Evolutionary conservation across 2,797 vertebrate genomes (phyloP).

Genomic region (Phoebastria nigripes): DNA sequence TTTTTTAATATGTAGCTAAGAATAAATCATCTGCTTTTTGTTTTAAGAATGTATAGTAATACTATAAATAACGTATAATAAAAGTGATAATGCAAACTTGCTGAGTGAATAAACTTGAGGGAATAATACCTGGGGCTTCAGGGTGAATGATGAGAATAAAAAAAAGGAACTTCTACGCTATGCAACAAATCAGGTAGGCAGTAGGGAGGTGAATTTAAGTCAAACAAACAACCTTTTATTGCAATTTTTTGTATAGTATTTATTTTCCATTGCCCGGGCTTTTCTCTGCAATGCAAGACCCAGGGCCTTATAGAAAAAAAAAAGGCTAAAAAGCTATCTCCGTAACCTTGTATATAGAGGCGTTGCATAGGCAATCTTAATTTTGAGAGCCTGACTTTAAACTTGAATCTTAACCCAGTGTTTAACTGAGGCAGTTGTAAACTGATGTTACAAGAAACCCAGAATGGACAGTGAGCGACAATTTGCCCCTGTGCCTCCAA

Average conservation of each 20-base stretch:
- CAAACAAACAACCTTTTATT: background rate
- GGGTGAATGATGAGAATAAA: background rate
- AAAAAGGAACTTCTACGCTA: background rate
- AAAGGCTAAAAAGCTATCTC: background rate
- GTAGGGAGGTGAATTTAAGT: background rate
- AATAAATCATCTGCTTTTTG: background rate
- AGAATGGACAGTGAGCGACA: rapidly evolving
- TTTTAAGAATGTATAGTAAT: background rate
- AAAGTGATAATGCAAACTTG: background rate
- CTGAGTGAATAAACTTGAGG: background rate
- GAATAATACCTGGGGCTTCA: background rate
- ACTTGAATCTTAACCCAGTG: background rate
- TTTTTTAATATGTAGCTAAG: background rate
- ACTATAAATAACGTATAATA: background rate
- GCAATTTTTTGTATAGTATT: background rate
- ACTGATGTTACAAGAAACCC: background rate
- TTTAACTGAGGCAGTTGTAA: background rate
- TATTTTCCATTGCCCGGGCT: background rate
- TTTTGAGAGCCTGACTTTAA: background rate
- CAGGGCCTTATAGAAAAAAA: background rate
- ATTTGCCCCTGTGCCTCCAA: background rate
- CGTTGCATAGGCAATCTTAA: background rate
- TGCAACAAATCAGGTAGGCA: background rate
- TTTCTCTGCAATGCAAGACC: background rate
- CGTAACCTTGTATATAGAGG: background rate